phyloP scores from a whole-genome alignment of 2,888 invertebrate genomes.

The Harpalus rufipes region DNA sequence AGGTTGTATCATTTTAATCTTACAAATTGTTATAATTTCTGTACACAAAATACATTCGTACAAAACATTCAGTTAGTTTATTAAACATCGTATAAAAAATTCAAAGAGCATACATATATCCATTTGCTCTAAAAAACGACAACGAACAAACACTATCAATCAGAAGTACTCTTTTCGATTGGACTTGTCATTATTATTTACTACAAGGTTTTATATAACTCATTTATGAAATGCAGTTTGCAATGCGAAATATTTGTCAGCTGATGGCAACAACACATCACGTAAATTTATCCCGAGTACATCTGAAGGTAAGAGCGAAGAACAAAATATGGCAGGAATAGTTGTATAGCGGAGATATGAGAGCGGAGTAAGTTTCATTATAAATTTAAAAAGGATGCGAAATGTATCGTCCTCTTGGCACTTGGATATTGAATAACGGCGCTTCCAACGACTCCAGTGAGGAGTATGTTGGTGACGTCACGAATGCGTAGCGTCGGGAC shows the following conservation, averaged over 20 bases:
- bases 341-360: background rate
- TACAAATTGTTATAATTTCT: too few relatives aligned
- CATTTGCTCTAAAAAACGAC: too few relatives aligned
- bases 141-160: too few relatives aligned
- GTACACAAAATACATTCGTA: too few relatives aligned
- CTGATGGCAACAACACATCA: background rate
- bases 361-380: slow-evolving; percentile 26
- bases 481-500: slow-evolving; percentile 24
- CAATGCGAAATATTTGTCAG: background rate
- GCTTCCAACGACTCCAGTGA: background rate
- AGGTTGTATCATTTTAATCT: too few relatives aligned
- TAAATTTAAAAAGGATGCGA: slow-evolving; percentile 46
- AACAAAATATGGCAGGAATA: slow-evolving; percentile 36
- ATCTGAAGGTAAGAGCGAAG: background rate
- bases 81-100: too few relatives aligned
- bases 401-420: slow-evolving; percentile 18
- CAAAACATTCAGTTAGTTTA: too few relatives aligned
- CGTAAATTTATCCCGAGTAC: background rate
- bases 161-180: too few relatives aligned
- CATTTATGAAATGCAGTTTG: background rate
- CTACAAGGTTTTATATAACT: background rate
- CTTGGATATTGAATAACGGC: slow-evolving; percentile 35
- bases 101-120: too few relatives aligned
- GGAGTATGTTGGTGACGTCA: slow-evolving; percentile 21
- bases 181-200: too few relatives aligned